These are phyloP conservation scores for Terrapene triunguis DNA, from an alignment of 2,113 vertebrate genomes.

Conservation along the genomic window DNA sequence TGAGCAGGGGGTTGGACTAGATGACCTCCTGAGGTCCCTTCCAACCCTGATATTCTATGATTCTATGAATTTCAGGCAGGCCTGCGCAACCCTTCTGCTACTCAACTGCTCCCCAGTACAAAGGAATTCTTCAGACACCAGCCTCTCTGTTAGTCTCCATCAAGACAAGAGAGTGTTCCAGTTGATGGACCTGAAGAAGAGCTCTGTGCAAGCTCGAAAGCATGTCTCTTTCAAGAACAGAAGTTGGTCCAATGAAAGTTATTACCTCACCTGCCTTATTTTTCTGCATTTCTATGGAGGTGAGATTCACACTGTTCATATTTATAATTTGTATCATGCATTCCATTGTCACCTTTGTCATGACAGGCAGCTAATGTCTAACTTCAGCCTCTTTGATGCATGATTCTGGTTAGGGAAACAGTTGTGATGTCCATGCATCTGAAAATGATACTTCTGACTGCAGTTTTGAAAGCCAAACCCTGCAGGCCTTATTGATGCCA, in stretches of 20 bases:
- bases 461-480: not conserved
- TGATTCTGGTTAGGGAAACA: not conserved
- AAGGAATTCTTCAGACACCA: not conserved
- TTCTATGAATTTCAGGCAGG: not conserved
- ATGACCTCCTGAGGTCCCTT: too few relatives aligned
- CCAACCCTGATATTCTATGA: too few relatives aligned
- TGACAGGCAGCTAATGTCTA: not conserved
- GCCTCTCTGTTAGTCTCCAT: not conserved
- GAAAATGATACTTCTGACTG: not conserved
- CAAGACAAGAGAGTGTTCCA: not conserved
- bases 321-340: not conserved
- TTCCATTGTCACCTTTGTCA: not conserved
- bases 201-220: not conserved
- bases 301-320: not conserved
- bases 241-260: not conserved
- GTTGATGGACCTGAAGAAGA: accelerated
- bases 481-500: not conserved
- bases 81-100: not conserved
- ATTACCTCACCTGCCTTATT: not conserved
- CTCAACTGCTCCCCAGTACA: not conserved
- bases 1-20: too few relatives aligned
- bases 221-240: not conserved
- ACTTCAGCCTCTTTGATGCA: not conserved
- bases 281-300: not conserved
- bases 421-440: not conserved